Evolutionary conservation across 2,113 vertebrate species (phyloP).

Genomic region (Zonotrichia leucophrys): DNA sequence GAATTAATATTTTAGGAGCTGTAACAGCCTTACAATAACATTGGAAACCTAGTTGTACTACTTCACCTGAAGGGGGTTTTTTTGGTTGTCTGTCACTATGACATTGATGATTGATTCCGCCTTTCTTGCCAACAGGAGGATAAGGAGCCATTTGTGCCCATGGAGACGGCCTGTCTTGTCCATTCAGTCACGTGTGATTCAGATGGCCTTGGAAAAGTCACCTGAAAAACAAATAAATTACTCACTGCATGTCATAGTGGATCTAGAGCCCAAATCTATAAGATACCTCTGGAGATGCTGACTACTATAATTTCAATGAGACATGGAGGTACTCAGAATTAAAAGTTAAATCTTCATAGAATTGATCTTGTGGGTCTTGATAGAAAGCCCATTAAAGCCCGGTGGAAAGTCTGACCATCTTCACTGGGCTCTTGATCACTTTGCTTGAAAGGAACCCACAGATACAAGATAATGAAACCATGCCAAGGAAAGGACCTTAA

Average conservation of each 20-base stretch:
- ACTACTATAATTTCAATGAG: not conserved
- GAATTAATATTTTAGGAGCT: constrained; percentile 51
- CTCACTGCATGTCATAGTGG: not conserved
- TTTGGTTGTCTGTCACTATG: not conserved
- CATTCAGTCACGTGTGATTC: not conserved
- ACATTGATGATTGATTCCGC: not conserved
- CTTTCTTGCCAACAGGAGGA: not conserved
- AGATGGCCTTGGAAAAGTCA: not conserved
- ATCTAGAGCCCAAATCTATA: not conserved
- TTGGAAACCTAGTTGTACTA: not conserved
- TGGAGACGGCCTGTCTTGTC: not conserved
- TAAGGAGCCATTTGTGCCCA: not conserved
- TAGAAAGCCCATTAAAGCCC: not conserved
- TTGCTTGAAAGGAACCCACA: not conserved
- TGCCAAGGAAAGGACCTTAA: not conserved
- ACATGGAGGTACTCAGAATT: not conserved
- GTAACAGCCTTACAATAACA: not conserved
- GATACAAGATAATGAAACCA: not conserved
- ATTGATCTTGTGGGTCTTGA: not conserved
- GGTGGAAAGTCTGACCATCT: not conserved
- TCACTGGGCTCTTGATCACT: not conserved
- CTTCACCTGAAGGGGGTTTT: not conserved
- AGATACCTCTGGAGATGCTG: not conserved
- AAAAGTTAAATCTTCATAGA: not conserved
- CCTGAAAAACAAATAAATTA: constrained; percentile 18